Percentiles rank a stretch among this genome's conserved stretches.
Conservation (phyloP, 2,888 invertebrate species). For the Peribatodes rhomboidaria region DNA sequence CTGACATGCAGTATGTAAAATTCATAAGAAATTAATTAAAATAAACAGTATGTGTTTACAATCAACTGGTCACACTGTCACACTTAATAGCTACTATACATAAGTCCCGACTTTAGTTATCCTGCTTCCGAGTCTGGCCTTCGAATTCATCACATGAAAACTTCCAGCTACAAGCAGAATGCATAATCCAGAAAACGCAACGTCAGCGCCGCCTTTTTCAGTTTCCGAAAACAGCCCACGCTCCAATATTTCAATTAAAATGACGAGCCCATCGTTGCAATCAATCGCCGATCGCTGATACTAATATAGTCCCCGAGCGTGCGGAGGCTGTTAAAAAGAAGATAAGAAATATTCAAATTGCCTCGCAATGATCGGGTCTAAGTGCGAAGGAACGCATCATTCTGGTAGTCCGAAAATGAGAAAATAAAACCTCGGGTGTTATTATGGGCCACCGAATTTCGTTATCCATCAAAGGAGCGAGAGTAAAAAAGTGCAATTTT, state of each 20-base stretch:
- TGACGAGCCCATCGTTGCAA: constrained; percentile 13
- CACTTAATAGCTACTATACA: no score
- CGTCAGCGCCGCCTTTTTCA: not conserved
- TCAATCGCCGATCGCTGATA: constrained; percentile 18
- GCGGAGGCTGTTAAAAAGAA: constrained; percentile 20
- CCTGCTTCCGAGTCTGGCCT: not conserved
- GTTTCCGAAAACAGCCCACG: not conserved
- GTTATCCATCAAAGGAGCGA: constrained; percentile 53
- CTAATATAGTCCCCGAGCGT: not conserved
- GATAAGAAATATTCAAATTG: constrained; percentile 69
- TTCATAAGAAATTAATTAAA: no score
- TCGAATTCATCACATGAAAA: not conserved
- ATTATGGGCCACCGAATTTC: constrained; percentile 65
- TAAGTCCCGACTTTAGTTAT: no score
- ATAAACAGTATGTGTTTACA: no score
- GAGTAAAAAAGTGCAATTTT: constrained; percentile 51
- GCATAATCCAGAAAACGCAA: not conserved
- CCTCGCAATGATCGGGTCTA: constrained; percentile 59
- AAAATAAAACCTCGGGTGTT: constrained; percentile 57
- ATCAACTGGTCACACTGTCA: no score
- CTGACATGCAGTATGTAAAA: no score
- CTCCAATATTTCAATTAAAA: constrained; percentile 4
- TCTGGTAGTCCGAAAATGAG: constrained; percentile 68
- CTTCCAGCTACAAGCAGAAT: not conserved
- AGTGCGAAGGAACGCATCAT: constrained; percentile 72